These are phyloP conservation scores for Hemitrygon akajei DNA, from an alignment of 2,797 vertebrate species.

Conservation along the genomic window DNA sequence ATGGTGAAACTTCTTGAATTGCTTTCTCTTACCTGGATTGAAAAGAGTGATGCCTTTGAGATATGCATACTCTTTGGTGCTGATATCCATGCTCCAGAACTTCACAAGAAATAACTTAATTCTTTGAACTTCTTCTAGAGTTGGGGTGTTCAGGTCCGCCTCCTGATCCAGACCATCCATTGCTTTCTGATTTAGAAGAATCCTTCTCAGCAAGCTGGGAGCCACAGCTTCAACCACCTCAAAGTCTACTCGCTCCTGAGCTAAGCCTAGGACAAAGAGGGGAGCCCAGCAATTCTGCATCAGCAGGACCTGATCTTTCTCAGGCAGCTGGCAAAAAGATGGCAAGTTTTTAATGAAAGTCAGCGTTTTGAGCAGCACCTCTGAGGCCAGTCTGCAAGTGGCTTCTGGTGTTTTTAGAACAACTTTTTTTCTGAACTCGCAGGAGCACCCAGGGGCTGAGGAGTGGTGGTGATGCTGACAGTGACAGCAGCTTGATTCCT, in stretches of 20 bases:
- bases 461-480: neutral
- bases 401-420: constrained; percentile 45
- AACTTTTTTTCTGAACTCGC: constrained; percentile 40
- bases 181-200: constrained; percentile 47
- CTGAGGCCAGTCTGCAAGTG: constrained; percentile 44
- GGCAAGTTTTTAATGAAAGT: constrained; percentile 52
- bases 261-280: constrained; percentile 50
- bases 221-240: constrained; percentile 46
- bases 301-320: constrained; percentile 47
- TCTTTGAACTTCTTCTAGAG: constrained; percentile 45
- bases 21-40: constrained; percentile 47
- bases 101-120: constrained; percentile 47
- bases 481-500: neutral
- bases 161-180: constrained; percentile 38
- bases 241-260: constrained; percentile 50
- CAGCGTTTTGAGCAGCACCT: constrained; percentile 49
- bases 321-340: constrained; percentile 47
- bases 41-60: constrained; percentile 52
- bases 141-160: constrained; percentile 23
- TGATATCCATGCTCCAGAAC: constrained; percentile 47
- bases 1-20: neutral
- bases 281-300: constrained; percentile 45
- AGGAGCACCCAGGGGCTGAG: constrained; percentile 40
- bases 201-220: constrained; percentile 47
- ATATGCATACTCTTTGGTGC: constrained; percentile 50